Conservation (phyloP, 1,140 invertebrate genomes). For the Drosophila lacteicornis region DNA sequence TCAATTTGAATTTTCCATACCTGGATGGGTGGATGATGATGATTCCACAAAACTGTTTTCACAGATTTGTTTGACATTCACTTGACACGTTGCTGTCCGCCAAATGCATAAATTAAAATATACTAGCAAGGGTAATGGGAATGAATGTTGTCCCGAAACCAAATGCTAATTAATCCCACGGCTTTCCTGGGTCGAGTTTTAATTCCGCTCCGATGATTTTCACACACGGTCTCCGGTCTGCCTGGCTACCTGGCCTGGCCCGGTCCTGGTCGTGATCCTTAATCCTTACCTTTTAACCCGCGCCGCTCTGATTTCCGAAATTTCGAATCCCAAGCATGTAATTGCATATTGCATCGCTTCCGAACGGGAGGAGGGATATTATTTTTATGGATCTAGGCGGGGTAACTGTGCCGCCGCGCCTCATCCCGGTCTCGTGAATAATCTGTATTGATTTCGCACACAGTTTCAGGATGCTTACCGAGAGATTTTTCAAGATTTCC, state of each 20-base stretch:
- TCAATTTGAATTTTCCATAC: slow-evolving; percentile 57
- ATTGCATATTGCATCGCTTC: slow-evolving; percentile 63
- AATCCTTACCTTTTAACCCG: slow-evolving; percentile 37
- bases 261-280: slow-evolving; percentile 6
- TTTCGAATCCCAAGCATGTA: slow-evolving; percentile 76
- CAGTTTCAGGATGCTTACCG: slow-evolving; percentile 33
- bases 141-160: slow-evolving; percentile 49
- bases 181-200: slow-evolving; percentile 54
- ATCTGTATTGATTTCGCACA: slow-evolving; percentile 70
- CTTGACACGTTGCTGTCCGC: slow-evolving; percentile 58
- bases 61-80: slow-evolving; percentile 76
- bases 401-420: slow-evolving; percentile 40
- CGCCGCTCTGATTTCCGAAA: slow-evolving; percentile 46
- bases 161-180: slow-evolving; percentile 80
- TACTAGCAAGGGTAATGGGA: slow-evolving; percentile 22
- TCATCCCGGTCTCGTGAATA: slow-evolving; percentile 45
- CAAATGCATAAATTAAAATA: slow-evolving; percentile 50
- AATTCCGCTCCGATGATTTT: slow-evolving; percentile 67
- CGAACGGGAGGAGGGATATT: not conserved
- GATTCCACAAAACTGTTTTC: slow-evolving; percentile 40
- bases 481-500: slow-evolving; percentile 40
- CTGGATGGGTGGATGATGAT: slow-evolving; percentile 6
- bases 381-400: slow-evolving; percentile 19
- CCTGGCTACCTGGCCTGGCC: slow-evolving; percentile 17
- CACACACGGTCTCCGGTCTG: slow-evolving; percentile 43